Evolutionary conservation across 2,113 vertebrate species (phyloP).

Genomic region (Crotophaga sulcirostris): DNA sequence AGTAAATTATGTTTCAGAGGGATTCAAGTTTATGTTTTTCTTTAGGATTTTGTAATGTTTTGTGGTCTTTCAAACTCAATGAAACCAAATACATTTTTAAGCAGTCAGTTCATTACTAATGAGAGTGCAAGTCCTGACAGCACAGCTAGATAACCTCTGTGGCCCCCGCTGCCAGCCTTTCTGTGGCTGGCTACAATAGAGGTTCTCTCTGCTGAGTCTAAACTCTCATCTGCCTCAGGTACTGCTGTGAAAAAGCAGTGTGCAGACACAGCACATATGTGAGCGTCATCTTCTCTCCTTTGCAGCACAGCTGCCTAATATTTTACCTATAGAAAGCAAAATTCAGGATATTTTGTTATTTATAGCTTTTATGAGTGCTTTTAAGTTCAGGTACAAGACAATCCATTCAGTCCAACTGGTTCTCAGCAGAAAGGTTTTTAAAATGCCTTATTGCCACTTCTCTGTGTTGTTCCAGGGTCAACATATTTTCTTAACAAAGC

Average conservation of each 20-base stretch:
- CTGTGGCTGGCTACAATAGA: background rate
- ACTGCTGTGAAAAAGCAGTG: background rate
- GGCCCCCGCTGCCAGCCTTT: background rate
- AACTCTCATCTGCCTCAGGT: background rate
- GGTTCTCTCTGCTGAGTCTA: background rate
- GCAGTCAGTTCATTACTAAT: background rate
- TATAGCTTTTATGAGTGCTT: background rate
- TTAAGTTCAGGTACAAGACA: background rate
- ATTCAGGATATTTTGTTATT: background rate
- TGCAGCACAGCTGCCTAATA: background rate
- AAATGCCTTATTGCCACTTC: constrained; percentile 10
- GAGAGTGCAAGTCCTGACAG: background rate
- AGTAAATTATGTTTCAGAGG: background rate
- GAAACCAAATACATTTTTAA: background rate
- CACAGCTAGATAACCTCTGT: background rate
- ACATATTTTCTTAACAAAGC: constrained; percentile 46
- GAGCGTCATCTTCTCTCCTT: background rate
- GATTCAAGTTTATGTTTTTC: background rate
- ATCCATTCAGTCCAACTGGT: background rate
- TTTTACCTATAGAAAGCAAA: background rate
- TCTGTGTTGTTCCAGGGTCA: constrained; percentile 11
- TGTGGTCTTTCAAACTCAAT: background rate
- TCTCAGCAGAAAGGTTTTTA: background rate
- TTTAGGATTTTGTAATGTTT: background rate
- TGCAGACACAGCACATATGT: background rate